Evolutionary conservation across 30 jellyfish, hydroid and myxozoan genomes (phyloP).

Genomic region (Aurelia aurita complex sp. Pacific): DNA sequence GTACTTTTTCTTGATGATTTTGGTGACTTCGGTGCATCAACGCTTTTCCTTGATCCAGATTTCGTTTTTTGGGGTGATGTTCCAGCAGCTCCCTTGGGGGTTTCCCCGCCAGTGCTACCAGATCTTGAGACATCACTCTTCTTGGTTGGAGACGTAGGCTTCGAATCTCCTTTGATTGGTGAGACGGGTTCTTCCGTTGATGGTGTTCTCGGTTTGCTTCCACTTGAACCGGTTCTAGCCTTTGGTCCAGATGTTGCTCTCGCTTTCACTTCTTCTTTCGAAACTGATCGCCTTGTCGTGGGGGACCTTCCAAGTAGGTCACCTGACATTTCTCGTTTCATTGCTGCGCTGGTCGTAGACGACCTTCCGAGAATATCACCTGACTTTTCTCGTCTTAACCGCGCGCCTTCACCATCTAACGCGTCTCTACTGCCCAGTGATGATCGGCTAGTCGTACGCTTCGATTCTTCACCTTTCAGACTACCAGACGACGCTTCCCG

Average conservation of each 20-base stretch:
- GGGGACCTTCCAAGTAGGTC: conserved; percentile 24
- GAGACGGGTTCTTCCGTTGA: conserved; percentile 27
- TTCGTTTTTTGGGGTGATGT: conserved; percentile 5
- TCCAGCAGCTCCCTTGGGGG: conserved; percentile 5
- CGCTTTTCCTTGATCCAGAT: conserved; percentile 6
- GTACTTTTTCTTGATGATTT: conserved; percentile 16
- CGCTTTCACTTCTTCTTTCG: conserved; percentile 41
- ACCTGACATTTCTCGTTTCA: conserved; percentile 13
- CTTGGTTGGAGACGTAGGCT: neutral
- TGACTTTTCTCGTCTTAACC: conserved; percentile 44
- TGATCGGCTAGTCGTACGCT: conserved; percentile 34
- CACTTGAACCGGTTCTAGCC: conserved; percentile 17
- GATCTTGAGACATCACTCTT: neutral
- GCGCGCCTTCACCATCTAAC: conserved; percentile 26
- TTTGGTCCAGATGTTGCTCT: conserved; percentile 5
- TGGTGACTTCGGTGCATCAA: conserved; percentile 14
- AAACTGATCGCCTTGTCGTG: conserved; percentile 1
- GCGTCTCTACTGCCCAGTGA: conserved; percentile 32
- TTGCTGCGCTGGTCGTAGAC: conserved; percentile 1
- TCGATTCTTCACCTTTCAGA: conserved; percentile 29
- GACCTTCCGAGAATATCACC: conserved; percentile 66
- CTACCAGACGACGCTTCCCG: conserved; percentile 45
- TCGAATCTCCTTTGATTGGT: neutral
- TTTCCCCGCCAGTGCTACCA: neutral
- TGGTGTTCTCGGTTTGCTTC: conserved; percentile 24